Evolutionary conservation across 2,888 invertebrate species (phyloP), one percentile per base, ranked within the genome.

Genomic region (Stenurella melanura): DNA sequence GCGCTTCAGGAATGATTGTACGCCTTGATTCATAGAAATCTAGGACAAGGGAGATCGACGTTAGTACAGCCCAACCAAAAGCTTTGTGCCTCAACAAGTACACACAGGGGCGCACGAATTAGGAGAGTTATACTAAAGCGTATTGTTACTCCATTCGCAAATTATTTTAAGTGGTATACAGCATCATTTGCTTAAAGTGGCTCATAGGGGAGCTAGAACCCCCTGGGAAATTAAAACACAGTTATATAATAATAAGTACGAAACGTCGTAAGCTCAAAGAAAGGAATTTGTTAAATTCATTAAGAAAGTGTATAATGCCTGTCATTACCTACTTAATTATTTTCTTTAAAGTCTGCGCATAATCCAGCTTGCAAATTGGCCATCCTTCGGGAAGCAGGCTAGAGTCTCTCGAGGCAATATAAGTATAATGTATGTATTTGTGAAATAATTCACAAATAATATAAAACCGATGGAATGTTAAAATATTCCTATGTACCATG

Each of bases 1-100:
- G 38, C 69, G 69, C 17, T 34, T 15, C 60, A 60, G 60, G 60
- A 70, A 70, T 60, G 70, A 42, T 70, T 38, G 70, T 70, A 70
- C 42, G 70, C 68, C 68, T 64, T 19, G 42, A 68, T 56, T 56
- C 68, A 56, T 30, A 56, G 56, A 60, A 70, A 70, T 70, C 70
- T 70, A 70, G 70, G 60, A 70, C 70, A 42, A 38, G 70, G 21
- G 60, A 26, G 60, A 69, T 57, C 56, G 57, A 17, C 57, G 68
- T 57, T 11, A 19, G 70, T 60, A 70, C 70, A 50, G 60, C 70
- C 21, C 15, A 42, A 30, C 70, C 17, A 70, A 57, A 69, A 58
- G 58, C 57, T 42, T 42, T 12, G 70, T 34, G 7, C 19, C 70
- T 70, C 60, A 70, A 70, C 60, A 60, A 70, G 58, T 70, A 70